Conservation (phyloP, 2,888 invertebrate species). For the Apodemia mormo region DNA sequence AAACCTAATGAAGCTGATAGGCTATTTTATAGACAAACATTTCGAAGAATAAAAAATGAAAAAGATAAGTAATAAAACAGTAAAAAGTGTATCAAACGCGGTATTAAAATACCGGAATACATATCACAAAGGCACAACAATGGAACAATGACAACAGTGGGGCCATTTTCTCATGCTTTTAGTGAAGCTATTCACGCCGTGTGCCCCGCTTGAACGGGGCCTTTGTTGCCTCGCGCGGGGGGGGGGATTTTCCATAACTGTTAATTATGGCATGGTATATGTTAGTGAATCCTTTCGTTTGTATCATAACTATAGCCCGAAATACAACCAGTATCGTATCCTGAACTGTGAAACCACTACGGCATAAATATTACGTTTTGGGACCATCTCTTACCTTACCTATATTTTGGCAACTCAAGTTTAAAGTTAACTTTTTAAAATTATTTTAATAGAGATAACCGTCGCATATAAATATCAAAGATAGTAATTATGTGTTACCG, state of each 20-base stretch:
- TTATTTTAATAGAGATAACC: too few relatives aligned
- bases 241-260: not conserved
- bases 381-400: too few relatives aligned
- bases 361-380: too few relatives aligned
- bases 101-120: constrained; percentile 33
- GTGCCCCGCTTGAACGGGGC: constrained; percentile 14
- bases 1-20: too few relatives aligned
- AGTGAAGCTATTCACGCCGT: constrained; percentile 16
- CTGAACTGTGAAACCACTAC: too few relatives aligned
- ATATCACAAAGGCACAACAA: constrained; percentile 28
- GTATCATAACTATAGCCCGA: not conserved
- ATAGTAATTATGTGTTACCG: too few relatives aligned
- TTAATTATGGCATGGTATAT: constrained; percentile 9
- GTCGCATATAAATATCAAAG: too few relatives aligned
- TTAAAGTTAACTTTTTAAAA: too few relatives aligned
- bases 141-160: constrained; percentile 29
- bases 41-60: not conserved
- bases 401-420: too few relatives aligned
- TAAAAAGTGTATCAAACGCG: constrained; percentile 24
- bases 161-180: constrained; percentile 16
- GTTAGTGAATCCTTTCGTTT: not conserved
- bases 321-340: too few relatives aligned
- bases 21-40: not conserved
- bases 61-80: constrained; percentile 18
- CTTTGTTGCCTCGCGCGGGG: constrained; percentile 9